Evolutionary conservation across 2,797 vertebrate genomes (phyloP), one percentile per base, ranked within the genome.

Genomic region (Schizopygopsis malacanthus): DNA sequence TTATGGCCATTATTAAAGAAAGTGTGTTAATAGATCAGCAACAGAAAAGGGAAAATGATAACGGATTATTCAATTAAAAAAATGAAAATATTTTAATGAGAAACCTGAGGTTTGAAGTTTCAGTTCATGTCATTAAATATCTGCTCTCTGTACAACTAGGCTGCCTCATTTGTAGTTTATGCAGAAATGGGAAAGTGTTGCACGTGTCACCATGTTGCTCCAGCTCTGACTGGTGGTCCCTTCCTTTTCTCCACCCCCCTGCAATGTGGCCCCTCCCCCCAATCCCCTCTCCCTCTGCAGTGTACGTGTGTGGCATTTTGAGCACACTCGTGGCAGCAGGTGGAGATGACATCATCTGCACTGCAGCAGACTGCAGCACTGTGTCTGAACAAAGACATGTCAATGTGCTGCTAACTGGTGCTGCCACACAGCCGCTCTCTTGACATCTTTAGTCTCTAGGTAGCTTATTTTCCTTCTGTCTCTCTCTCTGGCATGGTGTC

Each of bases 301-400:
- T 86, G 87, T 94, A 96, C 93, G 93, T 96, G 95, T 92, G 92
- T 91, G 33, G 95, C 95, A 92, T 96, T 95, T 93, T 92, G 93
- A 96, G 95, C 94, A 84, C 94, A 92, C 84, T 85, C 92, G 90
- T 65, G 94, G 93, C 94, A 93, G 95, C 95, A 95, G 95, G 95
- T 95, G 95, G 95, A 94, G 93, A 94, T 95, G 92, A 94, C 91
- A 91, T 91, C 93, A 96, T 95, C 97, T 96, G 96, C 96, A 96
- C 94, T 97, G 96, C 96, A 98, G 96, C 96, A 96, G 94, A 96
- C 95, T 96, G 96, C 96, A 96, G 95, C 94, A 95, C 92, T 95
- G 93, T 91, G 93, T 94, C 94, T 95, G 95, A 95, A 96, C 95
- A 96, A 95, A 96, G 95, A 95, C 94, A 96, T 96, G 94, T 95